Conservation (phyloP, 2,888 invertebrate genomes). For the Drosophila paramelanica region DNA sequence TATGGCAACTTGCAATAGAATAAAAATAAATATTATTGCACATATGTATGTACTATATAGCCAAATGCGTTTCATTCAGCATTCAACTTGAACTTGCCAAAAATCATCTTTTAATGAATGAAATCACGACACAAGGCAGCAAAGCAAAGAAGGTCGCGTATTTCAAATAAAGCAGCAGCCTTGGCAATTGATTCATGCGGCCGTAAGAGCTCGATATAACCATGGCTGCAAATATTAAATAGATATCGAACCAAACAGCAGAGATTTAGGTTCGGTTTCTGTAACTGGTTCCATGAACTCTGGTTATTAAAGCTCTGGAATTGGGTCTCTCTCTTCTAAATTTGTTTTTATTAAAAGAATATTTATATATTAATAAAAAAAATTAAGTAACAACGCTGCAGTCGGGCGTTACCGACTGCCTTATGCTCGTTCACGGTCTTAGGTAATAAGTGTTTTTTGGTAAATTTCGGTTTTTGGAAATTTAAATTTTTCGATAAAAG, state of each 20-base stretch:
- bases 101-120: constrained; percentile 68
- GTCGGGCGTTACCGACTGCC: too few species aligned
- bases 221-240: not conserved
- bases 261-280: too few species aligned
- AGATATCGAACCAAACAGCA: not conserved
- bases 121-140: constrained; percentile 26
- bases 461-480: too few species aligned
- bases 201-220: constrained; percentile 50
- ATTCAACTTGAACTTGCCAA: constrained; percentile 79
- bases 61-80: constrained; percentile 67
- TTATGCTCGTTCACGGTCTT: too few species aligned
- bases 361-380: too few species aligned
- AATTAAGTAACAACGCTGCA: too few species aligned
- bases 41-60: constrained; percentile 28
- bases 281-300: too few species aligned
- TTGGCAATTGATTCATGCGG: constrained; percentile 38
- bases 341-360: not conserved
- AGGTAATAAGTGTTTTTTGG: too few species aligned
- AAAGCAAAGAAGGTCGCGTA: constrained; percentile 31
- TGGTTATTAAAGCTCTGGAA: too few species aligned
- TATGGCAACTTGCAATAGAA: constrained; percentile 59
- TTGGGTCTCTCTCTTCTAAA: not conserved
- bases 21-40: constrained; percentile 57
- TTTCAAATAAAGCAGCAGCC: constrained; percentile 30
- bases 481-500: too few species aligned